Percentiles rank a stretch among this genome's conserved stretches.
Evolutionary conservation across 2,797 vertebrate genomes (phyloP).

Genomic region (Trematomus bernacchii): DNA sequence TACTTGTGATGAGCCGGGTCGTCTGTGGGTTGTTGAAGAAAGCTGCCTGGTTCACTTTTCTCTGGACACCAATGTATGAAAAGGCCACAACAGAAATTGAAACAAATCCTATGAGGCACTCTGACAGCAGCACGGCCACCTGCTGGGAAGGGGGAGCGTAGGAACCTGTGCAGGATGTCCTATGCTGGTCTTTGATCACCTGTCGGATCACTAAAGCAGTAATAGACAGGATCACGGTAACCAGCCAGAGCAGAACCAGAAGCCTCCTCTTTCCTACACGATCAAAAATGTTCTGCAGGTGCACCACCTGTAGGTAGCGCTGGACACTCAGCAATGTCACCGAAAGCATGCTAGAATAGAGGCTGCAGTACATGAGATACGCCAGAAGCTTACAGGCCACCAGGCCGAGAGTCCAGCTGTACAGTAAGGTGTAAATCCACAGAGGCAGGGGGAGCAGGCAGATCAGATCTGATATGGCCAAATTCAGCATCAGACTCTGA

Average conservation of each 20-base stretch:
- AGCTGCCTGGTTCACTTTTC: conserved; percentile 18
- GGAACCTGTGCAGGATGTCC: not conserved
- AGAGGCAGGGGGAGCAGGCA: conserved; percentile 56
- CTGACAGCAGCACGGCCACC: not conserved
- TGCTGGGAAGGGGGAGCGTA: not conserved
- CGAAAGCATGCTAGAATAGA: conserved; percentile 49
- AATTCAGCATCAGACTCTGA: conserved; percentile 69
- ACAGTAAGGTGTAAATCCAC: conserved; percentile 63
- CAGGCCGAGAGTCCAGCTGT: conserved; percentile 55
- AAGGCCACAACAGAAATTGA: not conserved
- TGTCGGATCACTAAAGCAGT: conserved; percentile 24
- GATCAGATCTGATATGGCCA: conserved; percentile 71
- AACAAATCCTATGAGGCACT: conserved; percentile 1
- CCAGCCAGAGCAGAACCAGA: conserved; percentile 48
- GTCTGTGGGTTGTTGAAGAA: conserved; percentile 55
- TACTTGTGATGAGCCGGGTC: conserved; percentile 27
- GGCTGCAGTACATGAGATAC: conserved; percentile 44
- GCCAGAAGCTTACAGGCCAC: conserved; percentile 57
- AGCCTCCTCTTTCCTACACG: not conserved
- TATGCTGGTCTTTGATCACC: accelerated
- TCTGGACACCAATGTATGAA: conserved; percentile 27
- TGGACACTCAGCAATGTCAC: conserved; percentile 68
- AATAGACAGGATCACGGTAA: conserved; percentile 25
- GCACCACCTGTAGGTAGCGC: conserved; percentile 65
- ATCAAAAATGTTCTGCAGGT: conserved; percentile 16